Evolutionary conservation across 2,888 invertebrate species (phyloP).

Genomic region (Petrophora chlorosata): DNA sequence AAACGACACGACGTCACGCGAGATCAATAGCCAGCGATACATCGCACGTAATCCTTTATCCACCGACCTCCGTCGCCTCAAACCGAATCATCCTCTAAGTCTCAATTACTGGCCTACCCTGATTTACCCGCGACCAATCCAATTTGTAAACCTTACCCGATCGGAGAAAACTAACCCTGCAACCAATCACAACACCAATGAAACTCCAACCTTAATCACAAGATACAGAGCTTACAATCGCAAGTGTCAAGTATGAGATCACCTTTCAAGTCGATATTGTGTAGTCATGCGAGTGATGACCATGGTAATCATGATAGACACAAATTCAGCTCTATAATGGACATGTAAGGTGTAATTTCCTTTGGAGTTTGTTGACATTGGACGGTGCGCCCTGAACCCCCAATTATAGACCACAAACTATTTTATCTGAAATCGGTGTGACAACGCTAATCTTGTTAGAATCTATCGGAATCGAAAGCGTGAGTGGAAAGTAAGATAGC

Average conservation of each 20-base stretch:
- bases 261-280: constrained; percentile 78
- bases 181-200: constrained; percentile 17
- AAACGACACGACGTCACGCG: constrained; percentile 47
- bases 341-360: constrained; percentile 46
- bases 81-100: constrained; percentile 80
- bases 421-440: constrained; percentile 82
- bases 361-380: constrained; percentile 35
- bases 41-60: constrained; percentile 76
- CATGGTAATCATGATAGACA: constrained; percentile 49
- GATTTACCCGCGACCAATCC: constrained; percentile 81
- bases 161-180: constrained; percentile 68
- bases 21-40: constrained; percentile 75
- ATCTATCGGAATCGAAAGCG: constrained; percentile 79
- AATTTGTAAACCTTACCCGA: constrained; percentile 79
- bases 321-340: constrained; percentile 47
- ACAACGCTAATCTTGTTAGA: constrained; percentile 81
- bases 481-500: constrained; percentile 47
- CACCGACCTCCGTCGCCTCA: constrained; percentile 54
- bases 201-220: constrained; percentile 43
- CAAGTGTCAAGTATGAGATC: constrained; percentile 40
- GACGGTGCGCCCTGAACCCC: constrained; percentile 63
- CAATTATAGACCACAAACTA: constrained; percentile 83
- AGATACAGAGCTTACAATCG: constrained; percentile 24
- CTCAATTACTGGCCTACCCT: constrained; percentile 82
- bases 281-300: constrained; percentile 83